Percentiles rank a stretch among this genome's conserved stretches.
Evolutionary conservation across 2,888 invertebrate genomes (phyloP).

Genomic region (Anthophora plumipes): DNA sequence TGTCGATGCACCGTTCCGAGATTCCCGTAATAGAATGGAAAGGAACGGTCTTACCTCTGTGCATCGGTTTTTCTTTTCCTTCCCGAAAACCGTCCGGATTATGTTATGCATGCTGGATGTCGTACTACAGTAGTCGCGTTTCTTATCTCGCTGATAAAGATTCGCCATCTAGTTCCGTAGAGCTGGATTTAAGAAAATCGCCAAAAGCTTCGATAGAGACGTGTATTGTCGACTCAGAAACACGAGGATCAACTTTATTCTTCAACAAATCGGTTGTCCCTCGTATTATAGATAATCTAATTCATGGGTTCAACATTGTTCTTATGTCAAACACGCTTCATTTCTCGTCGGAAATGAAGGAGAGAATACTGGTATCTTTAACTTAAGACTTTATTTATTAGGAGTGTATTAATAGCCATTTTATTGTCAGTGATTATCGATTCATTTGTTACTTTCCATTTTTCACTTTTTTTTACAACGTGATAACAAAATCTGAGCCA

Average conservation of each 20-base stretch:
- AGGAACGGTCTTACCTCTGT: constrained; percentile 65
- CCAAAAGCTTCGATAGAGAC: neutral
- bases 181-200: constrained; percentile 36
- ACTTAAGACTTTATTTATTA: no score
- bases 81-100: constrained; percentile 70
- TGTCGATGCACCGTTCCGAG: constrained; percentile 72
- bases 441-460: no score
- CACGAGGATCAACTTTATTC: constrained; percentile 36
- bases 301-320: constrained; percentile 6
- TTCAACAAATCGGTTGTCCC: neutral
- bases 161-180: constrained; percentile 35
- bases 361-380: no score
- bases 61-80: constrained; percentile 53
- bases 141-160: constrained; percentile 50
- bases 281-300: neutral
- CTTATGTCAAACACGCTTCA: constrained; percentile 8
- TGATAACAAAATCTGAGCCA: no score
- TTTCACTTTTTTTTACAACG: no score
- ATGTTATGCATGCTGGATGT: constrained; percentile 71
- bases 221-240: constrained; percentile 17
- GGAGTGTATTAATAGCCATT: no score
- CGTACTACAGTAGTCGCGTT: constrained; percentile 47
- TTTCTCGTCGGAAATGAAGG: neutral
- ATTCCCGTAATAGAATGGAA: constrained; percentile 78
- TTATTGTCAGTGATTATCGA: no score